These are phyloP conservation scores for Argynnis bischoffii DNA, from an alignment of 2,888 invertebrate genomes.

Conservation along the genomic window DNA sequence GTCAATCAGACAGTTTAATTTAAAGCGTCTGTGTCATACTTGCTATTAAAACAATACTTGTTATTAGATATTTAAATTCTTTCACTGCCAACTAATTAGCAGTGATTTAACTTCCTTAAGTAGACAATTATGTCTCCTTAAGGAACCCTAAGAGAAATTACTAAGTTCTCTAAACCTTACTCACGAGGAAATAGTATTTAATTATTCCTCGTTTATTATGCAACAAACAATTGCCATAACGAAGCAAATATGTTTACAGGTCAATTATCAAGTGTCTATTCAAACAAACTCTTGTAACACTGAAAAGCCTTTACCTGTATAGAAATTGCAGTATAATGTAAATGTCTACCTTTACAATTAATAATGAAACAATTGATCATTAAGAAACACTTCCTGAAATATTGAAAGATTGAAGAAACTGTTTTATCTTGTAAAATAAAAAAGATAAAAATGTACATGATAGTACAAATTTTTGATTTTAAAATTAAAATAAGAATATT, in stretches of 20 bases:
- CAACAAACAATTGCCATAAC: conserved; percentile 13
- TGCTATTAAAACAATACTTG: too few species aligned
- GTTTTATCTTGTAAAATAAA: too few species aligned
- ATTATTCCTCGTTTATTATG: conserved; percentile 16
- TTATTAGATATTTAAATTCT: too few species aligned
- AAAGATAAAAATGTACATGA: too few species aligned
- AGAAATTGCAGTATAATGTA: conserved; percentile 6
- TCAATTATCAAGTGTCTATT: conserved; percentile 24
- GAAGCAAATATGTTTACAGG: conserved; percentile 25
- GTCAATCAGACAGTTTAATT: too few species aligned
- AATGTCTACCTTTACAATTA: conserved; percentile 4
- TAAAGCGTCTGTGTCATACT: too few species aligned
- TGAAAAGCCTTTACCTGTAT: conserved; percentile 14
- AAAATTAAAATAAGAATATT: too few species aligned
- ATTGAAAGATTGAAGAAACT: not conserved
- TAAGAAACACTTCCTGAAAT: not conserved
- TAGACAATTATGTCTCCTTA: not conserved
- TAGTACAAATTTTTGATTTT: too few species aligned
- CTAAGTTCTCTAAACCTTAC: not conserved
- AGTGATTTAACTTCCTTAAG: not conserved
- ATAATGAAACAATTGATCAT: not conserved
- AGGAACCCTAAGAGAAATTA: not conserved
- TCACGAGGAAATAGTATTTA: not conserved
- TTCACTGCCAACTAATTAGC: too few species aligned
- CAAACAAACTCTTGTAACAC: conserved; percentile 10